phyloP scores from a whole-genome alignment of 2,888 invertebrate genomes.

The Anorthoa munda region DNA sequence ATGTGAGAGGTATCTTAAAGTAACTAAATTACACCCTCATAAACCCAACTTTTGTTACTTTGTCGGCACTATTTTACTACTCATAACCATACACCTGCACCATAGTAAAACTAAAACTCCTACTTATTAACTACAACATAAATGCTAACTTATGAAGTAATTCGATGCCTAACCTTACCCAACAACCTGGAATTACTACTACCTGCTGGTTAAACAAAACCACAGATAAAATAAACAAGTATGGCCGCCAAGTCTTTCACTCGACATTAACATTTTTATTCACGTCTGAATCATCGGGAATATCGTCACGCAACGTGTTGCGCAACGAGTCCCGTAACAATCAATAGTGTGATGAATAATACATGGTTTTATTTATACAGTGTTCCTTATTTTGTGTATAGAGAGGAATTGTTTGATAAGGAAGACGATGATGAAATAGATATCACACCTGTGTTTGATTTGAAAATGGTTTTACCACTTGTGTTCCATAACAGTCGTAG shows the following conservation, averaged over 20 bases:
- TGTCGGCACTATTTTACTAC: background rate
- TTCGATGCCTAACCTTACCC: slow-evolving; percentile 47
- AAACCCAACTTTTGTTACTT: background rate
- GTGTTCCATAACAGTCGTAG: no score
- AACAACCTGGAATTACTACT: slow-evolving; percentile 24
- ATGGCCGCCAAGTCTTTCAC: slow-evolving; percentile 21
- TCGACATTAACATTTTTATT: slow-evolving; percentile 54
- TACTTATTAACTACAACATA: slow-evolving; percentile 1
- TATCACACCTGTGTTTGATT: no score
- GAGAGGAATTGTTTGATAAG: slow-evolving; percentile 5
- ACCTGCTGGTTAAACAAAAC: slow-evolving; percentile 2
- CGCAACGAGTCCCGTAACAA: slow-evolving; percentile 58
- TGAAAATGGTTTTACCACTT: no score
- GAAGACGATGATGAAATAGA: background rate
- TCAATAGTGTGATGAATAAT: slow-evolving; percentile 64
- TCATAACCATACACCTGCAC: slow-evolving; percentile 3
- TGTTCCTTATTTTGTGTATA: background rate
- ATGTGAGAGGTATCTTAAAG: no score
- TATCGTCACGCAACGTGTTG: slow-evolving; percentile 62
- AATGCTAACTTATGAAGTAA: slow-evolving; percentile 9
- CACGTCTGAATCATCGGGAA: slow-evolving; percentile 70
- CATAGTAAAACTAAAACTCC: slow-evolving; percentile 8
- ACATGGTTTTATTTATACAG: slow-evolving; percentile 38
- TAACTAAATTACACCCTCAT: background rate
- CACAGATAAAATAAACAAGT: slow-evolving; percentile 12